Evolutionary conservation across 2,113 vertebrate genomes (phyloP).

Genomic region (Plectropomus leopardus): DNA sequence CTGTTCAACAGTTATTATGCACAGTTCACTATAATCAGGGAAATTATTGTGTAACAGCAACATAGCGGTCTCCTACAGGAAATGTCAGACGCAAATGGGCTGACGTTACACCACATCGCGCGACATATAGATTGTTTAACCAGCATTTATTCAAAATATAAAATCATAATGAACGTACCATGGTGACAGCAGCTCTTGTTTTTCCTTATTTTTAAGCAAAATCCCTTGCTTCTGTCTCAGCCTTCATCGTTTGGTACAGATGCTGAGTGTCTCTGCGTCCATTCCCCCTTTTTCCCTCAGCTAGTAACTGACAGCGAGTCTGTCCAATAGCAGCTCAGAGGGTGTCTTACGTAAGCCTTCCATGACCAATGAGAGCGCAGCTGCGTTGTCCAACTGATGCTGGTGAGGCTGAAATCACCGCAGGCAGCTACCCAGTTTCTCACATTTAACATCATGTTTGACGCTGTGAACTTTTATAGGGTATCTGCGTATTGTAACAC

Average conservation of each 20-base stretch:
- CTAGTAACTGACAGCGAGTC: conserved; percentile 54
- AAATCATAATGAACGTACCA: conserved; percentile 62
- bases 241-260: conserved; percentile 74
- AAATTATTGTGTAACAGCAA: conserved; percentile 29
- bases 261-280: conserved; percentile 66
- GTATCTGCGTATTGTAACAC: background rate
- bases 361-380: conserved; percentile 53
- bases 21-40: background rate
- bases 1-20: conserved; percentile 39
- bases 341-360: background rate
- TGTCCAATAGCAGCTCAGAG: conserved; percentile 74
- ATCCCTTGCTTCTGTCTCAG: conserved; percentile 39
- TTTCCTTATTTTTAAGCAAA: conserved; percentile 49
- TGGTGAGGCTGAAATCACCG: conserved; percentile 20
- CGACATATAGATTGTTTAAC: background rate
- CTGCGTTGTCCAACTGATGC: conserved; percentile 21
- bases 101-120: background rate
- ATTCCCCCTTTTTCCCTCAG: conserved; percentile 41
- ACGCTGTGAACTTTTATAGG: background rate
- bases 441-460: background rate
- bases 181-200: conserved; percentile 16
- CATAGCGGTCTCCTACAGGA: conserved; percentile 37
- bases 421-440: background rate
- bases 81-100: conserved; percentile 37
- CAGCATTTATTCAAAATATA: background rate